These are phyloP conservation scores for Drosophila yooni DNA, from an alignment of 2,888 invertebrate genomes.

Conservation along the genomic window DNA sequence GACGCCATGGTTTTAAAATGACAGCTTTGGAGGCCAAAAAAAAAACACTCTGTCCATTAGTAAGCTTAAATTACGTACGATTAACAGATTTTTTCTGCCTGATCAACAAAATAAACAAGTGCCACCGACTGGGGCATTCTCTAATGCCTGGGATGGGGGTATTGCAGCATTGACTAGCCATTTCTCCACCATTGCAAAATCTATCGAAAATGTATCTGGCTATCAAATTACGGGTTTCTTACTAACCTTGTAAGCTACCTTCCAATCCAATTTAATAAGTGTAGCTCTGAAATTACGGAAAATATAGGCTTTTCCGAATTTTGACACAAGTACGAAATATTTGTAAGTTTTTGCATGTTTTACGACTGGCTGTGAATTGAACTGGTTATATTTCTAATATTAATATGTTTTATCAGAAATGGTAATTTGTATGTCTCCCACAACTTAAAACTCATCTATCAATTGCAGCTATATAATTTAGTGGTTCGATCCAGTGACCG, in stretches of 20 bases:
- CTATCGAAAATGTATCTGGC: background rate
- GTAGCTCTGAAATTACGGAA: background rate
- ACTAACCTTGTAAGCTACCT: background rate
- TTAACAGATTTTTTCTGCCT: constrained; percentile 5
- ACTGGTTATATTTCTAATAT: background rate
- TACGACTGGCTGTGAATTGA: background rate
- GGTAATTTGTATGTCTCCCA: too few relatives aligned
- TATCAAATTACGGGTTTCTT: background rate
- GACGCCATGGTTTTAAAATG: constrained; percentile 19
- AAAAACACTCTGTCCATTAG: background rate
- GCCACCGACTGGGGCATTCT: background rate
- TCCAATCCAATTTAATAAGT: background rate
- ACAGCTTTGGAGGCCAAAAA: background rate
- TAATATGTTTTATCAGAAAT: background rate
- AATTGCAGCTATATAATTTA: background rate
- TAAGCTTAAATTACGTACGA: background rate
- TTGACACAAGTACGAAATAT: too few relatives aligned
- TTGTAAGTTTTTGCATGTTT: background rate
- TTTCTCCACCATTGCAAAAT: background rate
- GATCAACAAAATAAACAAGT: constrained; percentile 1
- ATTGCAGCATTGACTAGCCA: background rate
- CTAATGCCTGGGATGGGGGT: background rate
- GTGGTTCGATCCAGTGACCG: background rate
- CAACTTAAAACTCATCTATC: too few relatives aligned
- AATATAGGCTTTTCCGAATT: background rate